Evolutionary conservation across 2,888 invertebrate genomes (phyloP).

Genomic region (Ophion obscuratus): DNA sequence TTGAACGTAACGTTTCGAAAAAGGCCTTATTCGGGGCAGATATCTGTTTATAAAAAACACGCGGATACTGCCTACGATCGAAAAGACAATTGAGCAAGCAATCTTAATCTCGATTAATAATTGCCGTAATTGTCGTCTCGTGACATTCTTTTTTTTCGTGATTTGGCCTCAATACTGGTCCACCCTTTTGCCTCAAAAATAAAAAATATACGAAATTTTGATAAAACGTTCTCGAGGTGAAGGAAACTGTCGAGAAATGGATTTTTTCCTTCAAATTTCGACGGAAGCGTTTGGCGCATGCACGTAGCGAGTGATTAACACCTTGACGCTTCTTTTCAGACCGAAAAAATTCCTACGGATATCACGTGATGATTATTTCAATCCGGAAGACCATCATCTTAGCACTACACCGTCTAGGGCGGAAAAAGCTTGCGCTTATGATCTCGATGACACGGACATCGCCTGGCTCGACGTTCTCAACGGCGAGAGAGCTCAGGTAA

Average conservation of each 20-base stretch:
- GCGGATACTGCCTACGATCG: too few species aligned
- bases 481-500: conserved; percentile 91
- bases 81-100: too few species aligned
- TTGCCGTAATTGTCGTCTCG: too few species aligned
- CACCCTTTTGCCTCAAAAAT: background rate
- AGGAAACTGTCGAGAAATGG: background rate
- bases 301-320: background rate
- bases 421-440: conserved; percentile 97
- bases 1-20: too few species aligned
- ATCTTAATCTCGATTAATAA: too few species aligned
- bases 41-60: too few species aligned
- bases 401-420: conserved; percentile 94
- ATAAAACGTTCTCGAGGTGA: background rate
- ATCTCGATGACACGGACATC: conserved; percentile 96
- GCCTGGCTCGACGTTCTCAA: conserved; percentile 95
- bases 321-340: conserved; percentile 83
- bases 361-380: conserved; percentile 94
- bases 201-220: background rate
- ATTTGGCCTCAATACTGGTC: background rate
- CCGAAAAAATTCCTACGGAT: conserved; percentile 97
- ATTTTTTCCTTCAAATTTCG: background rate
- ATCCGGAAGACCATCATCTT: conserved; percentile 92
- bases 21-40: too few species aligned
- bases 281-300: background rate
- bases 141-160: background rate